Evolutionary conservation across 37 sponge, comb jelly and placozoan species (phyloP).

Genomic region (Corticium candelabrum): DNA sequence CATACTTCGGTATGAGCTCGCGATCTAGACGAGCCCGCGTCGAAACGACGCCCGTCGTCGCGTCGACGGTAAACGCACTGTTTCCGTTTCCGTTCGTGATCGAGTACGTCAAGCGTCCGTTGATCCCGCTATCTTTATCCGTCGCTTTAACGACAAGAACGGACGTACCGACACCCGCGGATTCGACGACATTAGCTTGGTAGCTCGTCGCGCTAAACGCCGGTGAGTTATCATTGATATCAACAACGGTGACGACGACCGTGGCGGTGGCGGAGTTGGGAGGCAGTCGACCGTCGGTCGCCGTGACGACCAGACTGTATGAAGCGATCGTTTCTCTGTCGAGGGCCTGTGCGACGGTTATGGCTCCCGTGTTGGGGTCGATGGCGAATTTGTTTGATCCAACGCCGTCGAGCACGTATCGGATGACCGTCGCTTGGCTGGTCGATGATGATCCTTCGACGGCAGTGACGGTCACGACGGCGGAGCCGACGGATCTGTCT

Average conservation of each 20-base stretch:
- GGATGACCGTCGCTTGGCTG: no score
- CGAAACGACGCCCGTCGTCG: background rate
- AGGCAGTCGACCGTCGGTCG: background rate
- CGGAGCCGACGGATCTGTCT: background rate
- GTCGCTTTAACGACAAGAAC: background rate
- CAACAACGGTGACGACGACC: background rate
- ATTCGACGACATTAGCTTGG: background rate
- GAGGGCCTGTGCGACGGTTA: background rate
- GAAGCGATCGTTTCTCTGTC: background rate
- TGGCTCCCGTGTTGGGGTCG: background rate
- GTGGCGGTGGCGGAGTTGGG: background rate
- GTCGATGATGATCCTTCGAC: background rate
- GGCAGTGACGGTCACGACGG: background rate
- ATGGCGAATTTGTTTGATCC: background rate
- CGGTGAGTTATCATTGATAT: background rate
- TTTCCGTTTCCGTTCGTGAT: background rate
- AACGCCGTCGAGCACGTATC: background rate
- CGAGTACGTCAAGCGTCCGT: background rate
- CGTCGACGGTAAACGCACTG: background rate
- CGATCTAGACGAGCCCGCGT: background rate
- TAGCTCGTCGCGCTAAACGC: background rate
- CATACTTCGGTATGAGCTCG: background rate
- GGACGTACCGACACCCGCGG: background rate
- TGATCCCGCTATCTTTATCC: background rate
- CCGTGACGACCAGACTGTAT: background rate